phyloP scores from a whole-genome alignment of 2,797 vertebrate species.

The Linurgus olivaceus region DNA sequence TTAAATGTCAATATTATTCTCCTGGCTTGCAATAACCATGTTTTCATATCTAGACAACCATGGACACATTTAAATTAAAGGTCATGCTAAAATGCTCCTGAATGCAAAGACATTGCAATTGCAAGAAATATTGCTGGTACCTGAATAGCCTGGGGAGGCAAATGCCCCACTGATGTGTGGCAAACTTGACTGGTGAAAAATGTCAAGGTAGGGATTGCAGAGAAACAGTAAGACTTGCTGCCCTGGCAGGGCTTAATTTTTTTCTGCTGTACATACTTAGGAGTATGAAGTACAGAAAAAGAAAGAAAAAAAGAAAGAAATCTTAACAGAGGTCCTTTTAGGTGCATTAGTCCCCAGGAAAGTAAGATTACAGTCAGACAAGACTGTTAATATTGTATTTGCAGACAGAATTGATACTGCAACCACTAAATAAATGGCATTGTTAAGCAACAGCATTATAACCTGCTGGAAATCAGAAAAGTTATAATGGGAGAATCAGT shows the following conservation, averaged over 20 bases:
- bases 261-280: neutral
- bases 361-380: neutral
- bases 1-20: neutral
- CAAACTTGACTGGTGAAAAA: neutral
- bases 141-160: neutral
- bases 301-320: neutral
- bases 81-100: neutral
- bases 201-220: neutral
- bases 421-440: neutral
- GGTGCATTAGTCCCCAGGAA: neutral
- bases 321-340: neutral
- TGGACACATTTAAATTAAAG: neutral
- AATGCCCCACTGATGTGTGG: neutral
- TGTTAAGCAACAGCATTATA: neutral
- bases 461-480: neutral
- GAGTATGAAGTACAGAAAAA: neutral
- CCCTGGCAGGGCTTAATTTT: neutral
- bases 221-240: neutral
- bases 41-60: neutral
- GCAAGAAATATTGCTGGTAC: neutral
- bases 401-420: neutral
- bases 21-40: neutral
- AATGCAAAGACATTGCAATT: neutral
- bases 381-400: neutral
- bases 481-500: neutral